Evolutionary conservation across 1,140 invertebrate genomes (phyloP).

Genomic region (Mylabris phalerata): DNA sequence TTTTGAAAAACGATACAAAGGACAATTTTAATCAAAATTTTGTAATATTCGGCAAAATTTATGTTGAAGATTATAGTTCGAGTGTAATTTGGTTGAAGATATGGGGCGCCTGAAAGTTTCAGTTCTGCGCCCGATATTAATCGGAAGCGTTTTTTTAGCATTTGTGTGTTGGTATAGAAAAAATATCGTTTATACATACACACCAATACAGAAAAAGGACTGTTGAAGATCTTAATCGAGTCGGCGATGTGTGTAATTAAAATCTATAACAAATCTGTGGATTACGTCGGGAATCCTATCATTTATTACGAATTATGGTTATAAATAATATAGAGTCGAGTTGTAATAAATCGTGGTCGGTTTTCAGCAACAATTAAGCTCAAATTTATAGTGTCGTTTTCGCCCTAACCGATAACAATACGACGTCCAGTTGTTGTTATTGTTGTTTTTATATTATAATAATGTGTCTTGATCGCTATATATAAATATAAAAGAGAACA

Average conservation of each 20-base stretch:
- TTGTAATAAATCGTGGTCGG: constrained; percentile 24
- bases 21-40: no score
- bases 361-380: constrained; percentile 31
- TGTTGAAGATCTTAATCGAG: constrained; percentile 26
- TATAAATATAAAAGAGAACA: no score
- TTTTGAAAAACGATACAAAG: no score
- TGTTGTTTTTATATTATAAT: no score
- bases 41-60: no score
- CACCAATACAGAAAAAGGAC: constrained; percentile 13
- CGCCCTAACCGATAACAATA: constrained; percentile 24
- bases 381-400: constrained; percentile 25
- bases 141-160: constrained; percentile 14
- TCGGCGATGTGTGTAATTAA: constrained; percentile 25
- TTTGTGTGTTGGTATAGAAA: no score
- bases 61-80: no score
- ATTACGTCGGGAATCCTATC: constrained; percentile 28
- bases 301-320: constrained; percentile 27
- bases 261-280: constrained; percentile 28
- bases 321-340: constrained; percentile 25
- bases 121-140: constrained; percentile 13
- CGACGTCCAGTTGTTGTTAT: not conserved
- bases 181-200: no score
- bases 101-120: no score
- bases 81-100: no score
- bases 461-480: no score